Evolutionary conservation across 2,797 vertebrate genomes (phyloP).

Genomic region (Denticeps clupeoides): DNA sequence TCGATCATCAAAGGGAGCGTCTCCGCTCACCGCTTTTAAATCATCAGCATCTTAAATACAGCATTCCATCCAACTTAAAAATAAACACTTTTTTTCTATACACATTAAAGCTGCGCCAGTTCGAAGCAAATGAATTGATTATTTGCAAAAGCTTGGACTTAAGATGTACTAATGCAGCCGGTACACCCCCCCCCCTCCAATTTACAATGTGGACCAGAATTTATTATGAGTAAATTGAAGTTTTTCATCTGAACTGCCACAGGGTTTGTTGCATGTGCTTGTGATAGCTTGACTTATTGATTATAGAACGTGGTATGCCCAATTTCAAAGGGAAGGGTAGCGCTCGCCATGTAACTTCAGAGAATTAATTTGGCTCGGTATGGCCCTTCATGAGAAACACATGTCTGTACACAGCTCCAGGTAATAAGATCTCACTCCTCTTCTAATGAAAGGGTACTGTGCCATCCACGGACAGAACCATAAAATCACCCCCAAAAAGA

Average conservation of each 20-base stretch:
- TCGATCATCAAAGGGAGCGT: no score
- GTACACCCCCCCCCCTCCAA: conserved; percentile 52
- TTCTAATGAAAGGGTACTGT: conserved; percentile 45
- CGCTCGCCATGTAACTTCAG: conserved; percentile 66
- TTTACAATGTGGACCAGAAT: conserved; percentile 66
- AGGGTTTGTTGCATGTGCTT: conserved; percentile 60
- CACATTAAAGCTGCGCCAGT: no score
- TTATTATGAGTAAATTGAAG: conserved; percentile 64
- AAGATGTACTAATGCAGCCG: conserved; percentile 56
- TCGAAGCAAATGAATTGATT: no score
- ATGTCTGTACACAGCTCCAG: conserved; percentile 58
- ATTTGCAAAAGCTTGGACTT: conserved; percentile 47
- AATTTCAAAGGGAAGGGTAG: conserved; percentile 72
- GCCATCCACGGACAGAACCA: conserved; percentile 31
- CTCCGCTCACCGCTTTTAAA: no score
- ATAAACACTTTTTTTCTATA: no score
- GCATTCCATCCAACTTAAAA: no score
- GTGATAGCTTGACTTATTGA: conserved; percentile 74
- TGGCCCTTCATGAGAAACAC: conserved; percentile 73
- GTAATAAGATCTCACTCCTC: conserved; percentile 51
- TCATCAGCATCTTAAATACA: no score
- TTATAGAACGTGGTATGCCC: conserved; percentile 68
- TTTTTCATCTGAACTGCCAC: conserved; percentile 63
- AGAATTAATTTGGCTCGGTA: conserved; percentile 74
- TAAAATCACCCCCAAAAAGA: conserved; percentile 4